These are phyloP conservation scores for Ichneumoninae sp. DNA, from an alignment of 2,888 invertebrate genomes.

Conservation along the genomic window DNA sequence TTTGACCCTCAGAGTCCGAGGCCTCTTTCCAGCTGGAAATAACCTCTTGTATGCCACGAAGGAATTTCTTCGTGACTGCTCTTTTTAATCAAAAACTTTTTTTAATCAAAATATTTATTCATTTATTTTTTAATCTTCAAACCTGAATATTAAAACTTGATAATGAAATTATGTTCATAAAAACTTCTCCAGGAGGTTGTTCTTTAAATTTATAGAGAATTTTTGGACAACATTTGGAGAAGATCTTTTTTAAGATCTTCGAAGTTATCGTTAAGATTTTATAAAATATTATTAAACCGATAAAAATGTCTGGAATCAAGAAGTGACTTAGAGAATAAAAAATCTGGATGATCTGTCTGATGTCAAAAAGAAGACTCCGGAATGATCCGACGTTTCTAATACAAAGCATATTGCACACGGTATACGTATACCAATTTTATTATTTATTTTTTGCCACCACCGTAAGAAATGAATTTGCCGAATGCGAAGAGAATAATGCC, in stretches of 20 bases:
- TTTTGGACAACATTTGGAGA: neutral
- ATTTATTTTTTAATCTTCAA: neutral
- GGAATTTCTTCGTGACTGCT: neutral
- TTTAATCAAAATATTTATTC: neutral
- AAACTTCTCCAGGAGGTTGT: no score
- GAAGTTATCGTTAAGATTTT: neutral
- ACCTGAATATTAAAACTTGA: no score
- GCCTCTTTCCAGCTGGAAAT: neutral
- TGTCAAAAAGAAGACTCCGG: neutral
- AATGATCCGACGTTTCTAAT: neutral
- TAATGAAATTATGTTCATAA: no score
- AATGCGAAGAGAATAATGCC: conserved; percentile 56
- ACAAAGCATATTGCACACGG: neutral
- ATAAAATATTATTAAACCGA: neutral
- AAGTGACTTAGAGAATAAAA: neutral
- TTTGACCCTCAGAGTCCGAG: neutral
- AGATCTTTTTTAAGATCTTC: neutral
- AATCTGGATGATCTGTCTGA: neutral
- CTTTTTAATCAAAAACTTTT: neutral
- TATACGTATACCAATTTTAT: neutral
- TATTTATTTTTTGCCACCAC: neutral
- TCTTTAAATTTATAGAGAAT: no score
- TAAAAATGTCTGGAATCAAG: neutral
- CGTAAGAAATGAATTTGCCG: conserved; percentile 47
- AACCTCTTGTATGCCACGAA: neutral